These are phyloP conservation scores for Heliangelus exortis DNA, from an alignment of 2,797 vertebrate species.

Conservation along the genomic window DNA sequence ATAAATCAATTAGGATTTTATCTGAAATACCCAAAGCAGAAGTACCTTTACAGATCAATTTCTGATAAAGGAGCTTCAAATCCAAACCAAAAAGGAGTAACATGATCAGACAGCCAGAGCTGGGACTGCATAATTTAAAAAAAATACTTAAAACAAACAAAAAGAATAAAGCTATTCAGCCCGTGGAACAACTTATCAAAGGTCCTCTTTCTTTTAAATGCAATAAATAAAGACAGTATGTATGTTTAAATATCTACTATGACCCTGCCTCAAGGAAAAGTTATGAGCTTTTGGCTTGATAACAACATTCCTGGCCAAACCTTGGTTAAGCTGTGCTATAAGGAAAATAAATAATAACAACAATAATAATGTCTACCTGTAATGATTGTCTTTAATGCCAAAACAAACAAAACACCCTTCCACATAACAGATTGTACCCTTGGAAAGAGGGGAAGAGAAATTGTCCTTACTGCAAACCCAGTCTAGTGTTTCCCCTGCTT, in stretches of 20 bases:
- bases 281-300: not conserved
- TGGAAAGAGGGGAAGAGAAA: not conserved
- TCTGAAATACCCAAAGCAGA: not conserved
- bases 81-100: not conserved
- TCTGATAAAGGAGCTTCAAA: not conserved
- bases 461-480: not conserved
- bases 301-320: not conserved
- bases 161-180: not conserved
- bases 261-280: not conserved
- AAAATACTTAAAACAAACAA: not conserved
- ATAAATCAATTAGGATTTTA: not conserved
- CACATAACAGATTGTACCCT: not conserved
- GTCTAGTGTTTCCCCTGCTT: not conserved
- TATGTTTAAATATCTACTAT: not conserved
- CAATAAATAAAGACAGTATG: not conserved
- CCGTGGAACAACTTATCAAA: not conserved
- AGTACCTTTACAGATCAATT: not conserved
- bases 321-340: not conserved
- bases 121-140: not conserved
- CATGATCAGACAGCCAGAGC: not conserved
- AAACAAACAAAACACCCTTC: not conserved
- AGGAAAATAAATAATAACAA: not conserved
- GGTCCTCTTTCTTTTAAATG: not conserved
- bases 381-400: not conserved
- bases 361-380: not conserved